Percentiles rank a stretch among this genome's conserved stretches.
Conservation (phyloP, 2,113 vertebrate species). For the Dasypus novemcinctus region DNA sequence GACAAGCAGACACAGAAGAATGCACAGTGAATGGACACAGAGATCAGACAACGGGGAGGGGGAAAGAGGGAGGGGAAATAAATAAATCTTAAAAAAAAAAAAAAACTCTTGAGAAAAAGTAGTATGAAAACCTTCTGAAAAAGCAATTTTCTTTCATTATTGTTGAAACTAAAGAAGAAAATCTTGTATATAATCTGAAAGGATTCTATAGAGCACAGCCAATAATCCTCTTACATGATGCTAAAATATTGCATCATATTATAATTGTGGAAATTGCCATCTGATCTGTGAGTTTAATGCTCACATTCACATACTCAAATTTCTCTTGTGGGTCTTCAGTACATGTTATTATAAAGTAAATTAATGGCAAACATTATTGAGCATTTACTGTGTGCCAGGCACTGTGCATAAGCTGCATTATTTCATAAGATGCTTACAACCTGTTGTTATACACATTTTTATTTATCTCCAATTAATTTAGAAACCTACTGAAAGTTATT, state of each 20-base stretch:
- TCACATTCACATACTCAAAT: conserved; percentile 7
- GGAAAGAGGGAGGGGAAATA: too few relatives aligned
- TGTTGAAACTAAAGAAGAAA: conserved; percentile 16
- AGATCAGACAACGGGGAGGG: too few relatives aligned
- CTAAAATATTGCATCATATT: background rate
- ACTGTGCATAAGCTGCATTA: background rate
- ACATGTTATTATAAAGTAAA: background rate
- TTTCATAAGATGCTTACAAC: conserved; percentile 42
- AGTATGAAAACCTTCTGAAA: conserved; percentile 17
- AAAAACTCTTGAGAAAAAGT: background rate
- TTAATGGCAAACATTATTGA: background rate
- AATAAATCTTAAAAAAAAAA: too few relatives aligned
- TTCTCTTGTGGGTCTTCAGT: conserved; percentile 5
- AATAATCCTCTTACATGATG: background rate
- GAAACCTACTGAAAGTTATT: background rate
- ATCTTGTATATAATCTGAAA: conserved; percentile 13
- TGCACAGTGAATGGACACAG: too few relatives aligned
- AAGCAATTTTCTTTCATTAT: background rate
- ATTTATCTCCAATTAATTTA: background rate
- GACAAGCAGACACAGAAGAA: too few relatives aligned
- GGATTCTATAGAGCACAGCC: background rate
- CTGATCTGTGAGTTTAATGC: background rate
- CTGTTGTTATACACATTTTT: background rate
- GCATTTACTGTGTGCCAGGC: conserved; percentile 8
- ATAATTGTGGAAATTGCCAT: background rate